These are phyloP conservation scores for Regulus satrapa DNA, from an alignment of 2,113 vertebrate species.

Conservation along the genomic window DNA sequence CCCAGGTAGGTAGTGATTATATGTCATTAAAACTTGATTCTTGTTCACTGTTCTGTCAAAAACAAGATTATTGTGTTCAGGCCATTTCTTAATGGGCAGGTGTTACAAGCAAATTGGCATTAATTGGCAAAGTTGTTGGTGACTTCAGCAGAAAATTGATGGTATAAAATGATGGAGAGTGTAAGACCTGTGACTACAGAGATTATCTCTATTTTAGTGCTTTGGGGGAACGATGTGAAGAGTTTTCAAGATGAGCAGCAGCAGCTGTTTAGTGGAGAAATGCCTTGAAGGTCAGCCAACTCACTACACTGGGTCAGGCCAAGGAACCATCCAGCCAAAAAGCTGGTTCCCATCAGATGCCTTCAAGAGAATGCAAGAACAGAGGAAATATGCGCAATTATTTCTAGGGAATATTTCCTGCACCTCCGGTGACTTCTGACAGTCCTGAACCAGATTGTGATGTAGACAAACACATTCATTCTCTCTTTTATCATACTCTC, in stretches of 20 bases:
- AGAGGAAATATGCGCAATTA: background rate
- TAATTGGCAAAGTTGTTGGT: background rate
- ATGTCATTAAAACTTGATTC: background rate
- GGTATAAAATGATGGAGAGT: background rate
- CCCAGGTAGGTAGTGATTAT: background rate
- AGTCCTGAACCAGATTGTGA: background rate
- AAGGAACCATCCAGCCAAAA: background rate
- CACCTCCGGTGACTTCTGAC: background rate
- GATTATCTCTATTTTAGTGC: background rate
- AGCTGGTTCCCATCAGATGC: background rate
- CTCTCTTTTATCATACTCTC: background rate
- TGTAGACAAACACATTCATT: background rate
- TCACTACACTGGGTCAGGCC: background rate
- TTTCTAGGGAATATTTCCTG: background rate
- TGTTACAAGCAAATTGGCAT: slow-evolving; percentile 21
- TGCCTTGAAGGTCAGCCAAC: background rate
- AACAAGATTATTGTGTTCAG: background rate
- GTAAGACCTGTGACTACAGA: background rate
- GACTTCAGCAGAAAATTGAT: background rate
- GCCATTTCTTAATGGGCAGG: background rate
- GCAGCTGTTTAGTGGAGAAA: background rate
- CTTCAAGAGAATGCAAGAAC: background rate
- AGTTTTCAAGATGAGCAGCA: background rate
- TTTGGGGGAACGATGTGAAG: background rate
- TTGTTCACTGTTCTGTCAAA: slow-evolving; percentile 3